A percentile compares a stretch with the other conserved stretches of the same genome.
phyloP scores from a whole-genome alignment of 2,797 vertebrate genomes.

The Rousettus madagascariensis region DNA sequence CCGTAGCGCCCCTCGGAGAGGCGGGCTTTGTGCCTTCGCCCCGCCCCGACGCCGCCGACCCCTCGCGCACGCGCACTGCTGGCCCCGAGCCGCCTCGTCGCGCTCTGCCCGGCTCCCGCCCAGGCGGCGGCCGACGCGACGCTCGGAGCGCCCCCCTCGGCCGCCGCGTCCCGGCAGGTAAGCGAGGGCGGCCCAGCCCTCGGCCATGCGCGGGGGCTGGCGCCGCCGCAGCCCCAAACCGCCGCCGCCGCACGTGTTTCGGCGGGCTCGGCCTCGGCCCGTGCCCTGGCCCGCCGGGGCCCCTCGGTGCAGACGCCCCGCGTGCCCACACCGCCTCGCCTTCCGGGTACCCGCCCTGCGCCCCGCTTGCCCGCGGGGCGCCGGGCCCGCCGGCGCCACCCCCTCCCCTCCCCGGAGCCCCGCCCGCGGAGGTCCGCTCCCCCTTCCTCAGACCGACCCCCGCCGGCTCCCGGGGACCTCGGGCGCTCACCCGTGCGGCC shows the following conservation, averaged over 20 bases:
- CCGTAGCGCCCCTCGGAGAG: slow-evolving; percentile 50
- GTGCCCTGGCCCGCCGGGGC: neutral
- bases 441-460: neutral
- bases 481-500: neutral
- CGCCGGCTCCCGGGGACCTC: neutral
- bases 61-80: neutral
- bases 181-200: neutral
- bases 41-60: neutral
- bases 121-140: slow-evolving; percentile 36
- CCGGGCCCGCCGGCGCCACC: neutral
- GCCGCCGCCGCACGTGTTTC: slow-evolving; percentile 48
- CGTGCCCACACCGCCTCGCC: neutral
- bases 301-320: neutral
- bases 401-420: neutral
- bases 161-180: slow-evolving; percentile 58
- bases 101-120: slow-evolving; percentile 49
- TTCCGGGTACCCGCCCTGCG: neutral
- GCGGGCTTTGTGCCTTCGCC: neutral
- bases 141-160: slow-evolving; percentile 9
- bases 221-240: neutral
- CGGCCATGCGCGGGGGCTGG: neutral
- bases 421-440: too few species aligned
- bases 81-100: neutral
- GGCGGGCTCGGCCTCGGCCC: neutral
- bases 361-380: neutral